These are phyloP conservation scores for Paratilapia polleni DNA, from an alignment of 2,113 vertebrate species.

Conservation along the genomic window DNA sequence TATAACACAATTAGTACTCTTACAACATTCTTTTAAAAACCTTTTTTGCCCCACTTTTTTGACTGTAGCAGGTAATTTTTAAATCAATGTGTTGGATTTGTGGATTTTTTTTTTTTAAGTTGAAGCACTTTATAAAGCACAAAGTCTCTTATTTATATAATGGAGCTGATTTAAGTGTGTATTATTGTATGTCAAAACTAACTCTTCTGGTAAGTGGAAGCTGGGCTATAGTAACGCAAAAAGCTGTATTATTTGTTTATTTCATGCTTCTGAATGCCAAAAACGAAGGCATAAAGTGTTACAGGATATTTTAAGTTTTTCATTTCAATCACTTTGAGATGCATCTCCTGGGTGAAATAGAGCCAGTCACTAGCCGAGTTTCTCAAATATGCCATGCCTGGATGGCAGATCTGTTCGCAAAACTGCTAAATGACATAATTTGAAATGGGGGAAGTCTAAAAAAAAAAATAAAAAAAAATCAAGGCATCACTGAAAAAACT, in stretches of 20 bases:
- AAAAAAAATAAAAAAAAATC: not conserved
- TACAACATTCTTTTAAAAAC: no score
- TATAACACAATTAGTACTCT: not conserved
- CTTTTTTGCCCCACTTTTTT: no score
- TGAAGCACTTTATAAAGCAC: not conserved
- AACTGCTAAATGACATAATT: slow-evolving; percentile 12
- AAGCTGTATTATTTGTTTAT: not conserved
- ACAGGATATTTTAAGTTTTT: no score
- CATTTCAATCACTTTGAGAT: no score
- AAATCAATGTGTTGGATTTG: no score
- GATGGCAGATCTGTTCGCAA: not conserved
- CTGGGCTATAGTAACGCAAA: not conserved
- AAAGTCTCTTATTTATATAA: not conserved
- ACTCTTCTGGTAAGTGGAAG: fast-evolving
- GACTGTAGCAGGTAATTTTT: not conserved
- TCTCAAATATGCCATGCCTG: not conserved
- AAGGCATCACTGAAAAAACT: not conserved
- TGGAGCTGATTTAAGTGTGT: not conserved
- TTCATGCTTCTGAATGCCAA: not conserved
- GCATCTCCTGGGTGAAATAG: not conserved
- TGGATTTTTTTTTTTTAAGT: no score
- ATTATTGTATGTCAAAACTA: not conserved
- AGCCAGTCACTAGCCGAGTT: not conserved
- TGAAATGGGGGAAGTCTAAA: not conserved
- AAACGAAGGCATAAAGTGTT: not conserved